Evolutionary conservation across 2,888 invertebrate genomes (phyloP), one percentile per base, ranked within the genome.

Genomic region (Sarcophaga variegata): DNA sequence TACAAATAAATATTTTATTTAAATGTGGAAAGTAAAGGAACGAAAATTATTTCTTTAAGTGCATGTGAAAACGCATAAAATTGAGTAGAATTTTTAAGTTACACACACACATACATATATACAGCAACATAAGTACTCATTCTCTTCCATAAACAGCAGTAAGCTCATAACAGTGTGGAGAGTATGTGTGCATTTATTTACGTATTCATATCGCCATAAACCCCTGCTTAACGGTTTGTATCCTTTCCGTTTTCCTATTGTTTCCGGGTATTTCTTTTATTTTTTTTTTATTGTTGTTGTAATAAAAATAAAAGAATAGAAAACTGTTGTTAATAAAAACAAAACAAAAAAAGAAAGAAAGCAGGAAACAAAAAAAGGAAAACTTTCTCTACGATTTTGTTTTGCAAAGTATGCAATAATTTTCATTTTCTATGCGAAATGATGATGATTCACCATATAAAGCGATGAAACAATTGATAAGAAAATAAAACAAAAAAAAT

Each of bases 371-470:
- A 54, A 60, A 75, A 75, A 25, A 25, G 11, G 37, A 37, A 37
- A 37, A 37, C 17, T 54, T 54, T 54, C 17, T 54, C 54, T 64
- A 37, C 37, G 8, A 37, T 70, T 81, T 45, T 14, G 4, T 64
- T 59, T 11, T 70, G 81, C 81, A 63, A 54, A 64, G 70, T 22
- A 25, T 76, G 76, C 82, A 82, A 47, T 59, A 45, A 47, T 70
- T 64, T 67, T 25, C 11, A 60, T 25, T 77, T 37, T 60, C 59
- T 62, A 27, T 75, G 27, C 69, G 5, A 20, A 75, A 74, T 63
- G 22, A 62, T 59, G 37, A 14, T 54, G 54, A 14, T 54, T 54
- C 17, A 14, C 54, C 25, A 59, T 54, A 82, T 45, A 70, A 70
- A 71, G 76, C 54, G 54, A 54, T 54, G 17, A 66, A 49, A 27